Evolutionary conservation across 2,113 vertebrate species (phyloP).

Genomic region (Oryzias melastigma): DNA sequence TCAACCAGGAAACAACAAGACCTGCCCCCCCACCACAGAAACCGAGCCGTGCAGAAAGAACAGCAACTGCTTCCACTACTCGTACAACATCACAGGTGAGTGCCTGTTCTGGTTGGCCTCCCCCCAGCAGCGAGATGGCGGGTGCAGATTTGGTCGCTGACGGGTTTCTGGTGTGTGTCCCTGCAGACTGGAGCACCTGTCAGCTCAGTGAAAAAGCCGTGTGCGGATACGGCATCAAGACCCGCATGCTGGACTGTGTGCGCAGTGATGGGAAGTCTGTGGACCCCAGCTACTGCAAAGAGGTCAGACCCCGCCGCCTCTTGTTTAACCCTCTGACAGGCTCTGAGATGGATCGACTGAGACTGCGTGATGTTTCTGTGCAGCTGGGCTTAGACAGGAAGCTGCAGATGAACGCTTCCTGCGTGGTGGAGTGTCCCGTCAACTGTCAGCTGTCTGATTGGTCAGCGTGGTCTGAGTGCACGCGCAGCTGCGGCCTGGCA

Average conservation of each 20-base stretch:
- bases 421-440: constrained; percentile 92
- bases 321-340: background rate
- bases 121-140: background rate
- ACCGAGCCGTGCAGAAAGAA: constrained; percentile 86
- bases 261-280: constrained; percentile 96
- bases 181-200: constrained; percentile 96
- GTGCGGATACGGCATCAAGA: constrained; percentile 92
- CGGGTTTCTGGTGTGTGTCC: background rate
- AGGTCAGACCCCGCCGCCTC: constrained; percentile 71
- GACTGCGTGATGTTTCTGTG: constrained; percentile 2
- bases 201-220: constrained; percentile 94
- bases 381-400: constrained; percentile 91
- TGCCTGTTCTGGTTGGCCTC: background rate
- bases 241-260: constrained; percentile 94
- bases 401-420: constrained; percentile 94
- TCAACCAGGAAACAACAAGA: constrained; percentile 81
- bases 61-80: constrained; percentile 94
- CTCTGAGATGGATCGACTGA: background rate
- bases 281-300: constrained; percentile 89
- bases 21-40: constrained; percentile 81
- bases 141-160: background rate
- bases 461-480: constrained; percentile 93
- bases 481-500: constrained; percentile 89
- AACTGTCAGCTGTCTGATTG: constrained; percentile 97
- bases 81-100: constrained; percentile 95